A percentile compares a stretch with the other conserved stretches of the same genome.
These are phyloP conservation scores for Pristionchus mayeri DNA, from an alignment of 2,888 invertebrate species.

Conservation along the genomic window DNA sequence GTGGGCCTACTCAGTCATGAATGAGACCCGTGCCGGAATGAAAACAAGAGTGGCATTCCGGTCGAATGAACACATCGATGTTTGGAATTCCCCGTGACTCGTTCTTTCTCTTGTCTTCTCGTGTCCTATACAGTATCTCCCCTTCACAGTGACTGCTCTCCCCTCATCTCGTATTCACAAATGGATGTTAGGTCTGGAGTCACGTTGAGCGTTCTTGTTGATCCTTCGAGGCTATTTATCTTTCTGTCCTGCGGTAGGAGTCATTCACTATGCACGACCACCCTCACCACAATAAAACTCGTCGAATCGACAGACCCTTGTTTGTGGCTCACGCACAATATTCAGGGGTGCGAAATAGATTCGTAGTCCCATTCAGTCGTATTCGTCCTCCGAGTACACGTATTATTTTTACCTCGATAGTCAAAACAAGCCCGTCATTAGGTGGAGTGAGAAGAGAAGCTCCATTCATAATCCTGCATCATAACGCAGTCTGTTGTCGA, in stretches of 20 bases:
- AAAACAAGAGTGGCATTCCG: conserved; percentile 15
- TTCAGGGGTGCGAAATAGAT: too few species aligned
- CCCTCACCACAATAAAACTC: background rate
- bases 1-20: conserved; percentile 13
- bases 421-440: too few species aligned
- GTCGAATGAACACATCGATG: background rate
- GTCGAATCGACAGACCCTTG: too few species aligned
- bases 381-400: too few species aligned
- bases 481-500: too few species aligned
- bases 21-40: background rate
- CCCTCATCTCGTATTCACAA: background rate
- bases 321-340: too few species aligned
- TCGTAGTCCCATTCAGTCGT: too few species aligned
- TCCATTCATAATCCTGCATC: too few species aligned
- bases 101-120: background rate
- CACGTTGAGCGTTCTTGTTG: background rate
- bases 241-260: background rate
- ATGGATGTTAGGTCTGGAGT: background rate
- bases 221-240: background rate
- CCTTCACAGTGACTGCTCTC: background rate
- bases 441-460: too few species aligned
- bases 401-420: too few species aligned
- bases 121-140: background rate
- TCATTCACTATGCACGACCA: background rate
- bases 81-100: background rate